Evolutionary conservation across 2,888 invertebrate genomes (phyloP), one percentile per base, ranked within the genome.

Genomic region (Andrena trimmerana): DNA sequence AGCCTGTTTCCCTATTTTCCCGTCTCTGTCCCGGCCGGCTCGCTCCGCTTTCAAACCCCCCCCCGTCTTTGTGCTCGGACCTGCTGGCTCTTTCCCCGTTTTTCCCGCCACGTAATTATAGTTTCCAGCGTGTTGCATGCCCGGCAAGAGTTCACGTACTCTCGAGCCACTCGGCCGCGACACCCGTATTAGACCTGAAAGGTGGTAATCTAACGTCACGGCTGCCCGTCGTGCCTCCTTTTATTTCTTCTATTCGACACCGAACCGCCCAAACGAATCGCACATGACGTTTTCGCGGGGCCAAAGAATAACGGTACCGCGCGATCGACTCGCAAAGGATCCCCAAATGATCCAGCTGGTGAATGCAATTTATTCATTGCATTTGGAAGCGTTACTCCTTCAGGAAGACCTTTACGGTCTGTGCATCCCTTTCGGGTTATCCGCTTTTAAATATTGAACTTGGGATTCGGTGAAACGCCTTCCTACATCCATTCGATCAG

Each of bases 401-500:
- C 57, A 63, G 52, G 74, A 76, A 73, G 72, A 77, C 62, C 73
- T 84, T 81, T 60, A 72, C 50, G 42, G 74, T 76, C 68, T 42
- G 50, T 66, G 82, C 67, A 84, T 81, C 76, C 81, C 78, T 62
- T 59, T 63, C 48, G 84, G 81, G 79, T 88, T 86, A 88, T 88
- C 87, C 81, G 81, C 78, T 77, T 87, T 88, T 86, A 88, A 87
- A 88, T 87, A 87, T 87, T 88, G 84, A 87, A 87, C 79, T 78
- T 84, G n/a, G 54, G 36, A 81, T 70, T 70, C 63, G 68, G 67
- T 42, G 75, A 74, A 75, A 75, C 68, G 78, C 59, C 77, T 78
- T 72, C 71, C 71, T 76, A 78, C 78, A 62, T 79, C 86, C 81
- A 65, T 57, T 74, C 77, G 71, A 69, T 68, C 78, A 69, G 76